Evolutionary conservation across 2,797 vertebrate species (phyloP).

Genomic region (Choloepus didactylus): DNA sequence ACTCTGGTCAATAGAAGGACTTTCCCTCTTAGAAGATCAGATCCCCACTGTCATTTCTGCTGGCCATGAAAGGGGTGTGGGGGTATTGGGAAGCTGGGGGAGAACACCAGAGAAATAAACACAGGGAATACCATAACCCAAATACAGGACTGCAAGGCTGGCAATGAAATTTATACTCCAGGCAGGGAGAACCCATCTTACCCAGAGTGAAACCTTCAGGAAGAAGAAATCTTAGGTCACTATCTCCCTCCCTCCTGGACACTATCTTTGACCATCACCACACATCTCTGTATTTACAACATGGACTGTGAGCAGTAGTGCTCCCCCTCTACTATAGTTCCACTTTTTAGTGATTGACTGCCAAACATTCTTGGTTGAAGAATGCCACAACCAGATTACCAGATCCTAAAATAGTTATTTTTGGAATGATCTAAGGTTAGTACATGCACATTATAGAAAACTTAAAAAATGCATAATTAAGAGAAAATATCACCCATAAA

Average conservation of each 20-base stretch:
- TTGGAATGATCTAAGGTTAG: neutral
- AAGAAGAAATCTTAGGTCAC: neutral
- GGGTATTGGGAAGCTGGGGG: neutral
- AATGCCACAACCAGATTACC: neutral
- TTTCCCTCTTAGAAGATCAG: neutral
- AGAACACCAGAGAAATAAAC: neutral
- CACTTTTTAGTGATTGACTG: neutral
- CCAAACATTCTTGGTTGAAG: neutral
- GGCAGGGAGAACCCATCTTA: neutral
- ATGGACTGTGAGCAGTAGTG: neutral
- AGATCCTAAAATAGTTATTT: neutral
- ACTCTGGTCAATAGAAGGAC: neutral
- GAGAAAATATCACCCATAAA: neutral
- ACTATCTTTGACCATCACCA: neutral
- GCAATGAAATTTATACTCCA: neutral
- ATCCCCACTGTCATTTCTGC: neutral
- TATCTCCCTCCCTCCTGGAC: neutral
- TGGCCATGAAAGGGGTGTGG: neutral
- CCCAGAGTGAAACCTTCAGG: neutral
- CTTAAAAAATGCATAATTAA: constrained; percentile 14
- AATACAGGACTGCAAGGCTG: neutral
- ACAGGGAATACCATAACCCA: neutral
- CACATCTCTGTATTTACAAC: neutral
- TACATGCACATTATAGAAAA: neutral
- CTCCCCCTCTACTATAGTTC: too few species aligned